Evolutionary conservation across 2,888 invertebrate genomes (phyloP).

Genomic region (Alloplasta piceator): DNA sequence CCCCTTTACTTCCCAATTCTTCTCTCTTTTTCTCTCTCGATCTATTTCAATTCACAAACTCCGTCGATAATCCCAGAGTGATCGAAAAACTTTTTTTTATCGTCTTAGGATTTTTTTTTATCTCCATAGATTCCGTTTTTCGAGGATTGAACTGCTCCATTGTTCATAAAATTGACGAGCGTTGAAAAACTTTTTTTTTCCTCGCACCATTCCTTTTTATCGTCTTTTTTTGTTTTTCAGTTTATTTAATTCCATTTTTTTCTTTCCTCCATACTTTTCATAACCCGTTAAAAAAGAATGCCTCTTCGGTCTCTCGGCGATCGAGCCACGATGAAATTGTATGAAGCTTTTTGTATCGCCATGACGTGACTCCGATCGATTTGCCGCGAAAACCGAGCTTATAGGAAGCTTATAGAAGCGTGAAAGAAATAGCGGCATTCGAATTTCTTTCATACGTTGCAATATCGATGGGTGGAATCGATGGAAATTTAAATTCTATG

Average conservation of each 20-base stretch:
- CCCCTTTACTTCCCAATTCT: not conserved
- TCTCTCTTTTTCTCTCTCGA: not conserved
- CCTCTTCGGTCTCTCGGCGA: constrained; percentile 1
- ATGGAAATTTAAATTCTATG: no score
- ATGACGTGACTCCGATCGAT: constrained; percentile 48
- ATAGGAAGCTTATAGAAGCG: constrained; percentile 8
- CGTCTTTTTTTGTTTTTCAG: no score
- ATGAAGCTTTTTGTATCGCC: constrained; percentile 21
- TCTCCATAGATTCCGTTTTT: no score
- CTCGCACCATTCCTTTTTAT: not conserved
- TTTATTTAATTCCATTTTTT: no score
- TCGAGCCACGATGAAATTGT: constrained; percentile 20
- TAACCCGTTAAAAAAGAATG: no score
- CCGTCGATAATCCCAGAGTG: not conserved
- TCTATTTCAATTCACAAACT: constrained; percentile 6
- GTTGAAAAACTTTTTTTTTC: constrained; percentile 5
- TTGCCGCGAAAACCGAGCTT: constrained; percentile 11
- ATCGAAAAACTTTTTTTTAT: constrained; percentile 12
- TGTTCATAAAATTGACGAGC: not conserved
- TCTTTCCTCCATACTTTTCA: no score
- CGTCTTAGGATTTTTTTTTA: no score
- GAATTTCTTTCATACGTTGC: no score
- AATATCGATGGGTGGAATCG: no score
- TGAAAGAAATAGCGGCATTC: constrained; percentile 3
- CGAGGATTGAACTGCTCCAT: no score